Evolutionary conservation across 2,888 invertebrate species (phyloP), one percentile per base, ranked within the genome.

Genomic region (Caenorhabditis angaria): DNA sequence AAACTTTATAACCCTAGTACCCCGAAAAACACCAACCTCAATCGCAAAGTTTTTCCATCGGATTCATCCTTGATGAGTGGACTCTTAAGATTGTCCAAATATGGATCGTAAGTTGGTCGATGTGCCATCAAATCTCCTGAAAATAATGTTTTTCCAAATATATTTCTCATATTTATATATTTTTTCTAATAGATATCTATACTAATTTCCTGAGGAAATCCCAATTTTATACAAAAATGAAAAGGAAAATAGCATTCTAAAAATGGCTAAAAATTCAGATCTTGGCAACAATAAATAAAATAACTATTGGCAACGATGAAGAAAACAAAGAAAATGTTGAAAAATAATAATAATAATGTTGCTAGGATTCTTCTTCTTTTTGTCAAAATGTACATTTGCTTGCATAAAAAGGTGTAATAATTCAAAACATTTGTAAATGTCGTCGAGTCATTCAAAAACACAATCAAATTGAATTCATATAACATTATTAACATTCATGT

Each of bases 11-110:
- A n/a, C n/a, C n/a, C n/a, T n/a, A n/a, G n/a, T n/a, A n/a, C n/a
- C n/a, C n/a, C n/a, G n/a, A n/a, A n/a, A n/a, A n/a, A n/a, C n/a
- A n/a, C n/a, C n/a, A n/a, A 85, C 85, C 96, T 91, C 29, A 97
- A 91, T 88, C 96, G 94, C 83, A 97, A 91, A 88, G 93, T 93
- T 90, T 95, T 95, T 90, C 92, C 94, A 88, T 94, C 94, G 64
- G 94, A 94, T 87, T 94, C 94, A 85, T 95, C 94, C 89, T 95
- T 94, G 88, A 94, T 95, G 83, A 96, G 91, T 20, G 96, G 95
- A 60, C 95, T 95, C 72, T 85, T 84, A 70, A 87, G 70, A 72
- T 85, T 87, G 77, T 87, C 87, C 70, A 87, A 70, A 62, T 87
- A 87, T 27, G 87, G 87, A 66, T 87, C 87, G 77, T 87, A 87